Percentiles rank a stretch among this genome's conserved stretches.
phyloP scores from a whole-genome alignment of 2,797 vertebrate genomes.

The Halcyon chelicuti region DNA sequence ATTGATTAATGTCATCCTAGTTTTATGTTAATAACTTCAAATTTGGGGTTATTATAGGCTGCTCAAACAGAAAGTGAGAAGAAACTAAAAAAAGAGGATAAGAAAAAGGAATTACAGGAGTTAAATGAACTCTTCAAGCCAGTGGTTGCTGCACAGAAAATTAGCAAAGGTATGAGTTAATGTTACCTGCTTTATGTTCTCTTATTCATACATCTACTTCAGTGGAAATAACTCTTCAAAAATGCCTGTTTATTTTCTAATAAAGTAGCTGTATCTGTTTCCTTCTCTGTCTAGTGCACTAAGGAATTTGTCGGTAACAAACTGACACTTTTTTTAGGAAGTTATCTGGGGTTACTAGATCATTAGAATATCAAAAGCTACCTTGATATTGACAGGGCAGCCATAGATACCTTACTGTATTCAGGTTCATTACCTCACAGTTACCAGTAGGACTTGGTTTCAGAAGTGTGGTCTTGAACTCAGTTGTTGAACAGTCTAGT shows the following conservation, averaged over 20 bases:
- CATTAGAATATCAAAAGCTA: not conserved
- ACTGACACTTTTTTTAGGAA: not conserved
- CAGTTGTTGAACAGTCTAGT: not conserved
- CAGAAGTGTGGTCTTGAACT: not conserved
- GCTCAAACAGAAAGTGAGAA: constrained; percentile 87
- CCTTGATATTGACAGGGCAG: not conserved
- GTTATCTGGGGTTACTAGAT: not conserved
- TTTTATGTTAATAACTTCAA: not conserved
- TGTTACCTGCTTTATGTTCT: not conserved
- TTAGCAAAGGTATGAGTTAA: constrained; percentile 90
- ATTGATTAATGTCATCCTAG: not conserved
- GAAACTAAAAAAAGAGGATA: constrained; percentile 91
- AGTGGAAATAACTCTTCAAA: not conserved
- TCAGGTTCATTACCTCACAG: not conserved
- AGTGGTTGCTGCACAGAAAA: constrained; percentile 95
- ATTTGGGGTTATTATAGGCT: constrained; percentile 61
- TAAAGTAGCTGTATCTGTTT: not conserved
- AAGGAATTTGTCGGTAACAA: not conserved
- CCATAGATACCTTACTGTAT: not conserved
- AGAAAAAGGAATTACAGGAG: constrained; percentile 95
- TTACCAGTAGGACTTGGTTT: not conserved
- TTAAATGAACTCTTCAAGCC: constrained; percentile 98
- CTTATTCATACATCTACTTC: not conserved
- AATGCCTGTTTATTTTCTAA: not conserved
- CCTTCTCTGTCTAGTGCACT: not conserved